phyloP scores from a whole-genome alignment of 2,797 vertebrate species.

The Aphelocoma californica region DNA sequence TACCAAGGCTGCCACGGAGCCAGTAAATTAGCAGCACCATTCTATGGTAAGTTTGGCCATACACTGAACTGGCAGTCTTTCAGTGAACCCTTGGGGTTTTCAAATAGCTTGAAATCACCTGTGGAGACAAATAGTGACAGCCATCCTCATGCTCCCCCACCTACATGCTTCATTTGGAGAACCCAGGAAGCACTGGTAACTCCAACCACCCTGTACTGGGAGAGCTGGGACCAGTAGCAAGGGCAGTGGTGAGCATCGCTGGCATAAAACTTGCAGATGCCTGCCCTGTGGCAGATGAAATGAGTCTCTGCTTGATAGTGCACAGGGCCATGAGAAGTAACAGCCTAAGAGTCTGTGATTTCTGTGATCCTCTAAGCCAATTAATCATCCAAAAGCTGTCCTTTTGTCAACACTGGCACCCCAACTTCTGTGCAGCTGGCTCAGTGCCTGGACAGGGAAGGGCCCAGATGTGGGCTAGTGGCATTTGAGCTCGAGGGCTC shows the following conservation, averaged over 20 bases:
- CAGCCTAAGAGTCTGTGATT: background rate
- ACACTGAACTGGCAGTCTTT: background rate
- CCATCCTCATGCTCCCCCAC: background rate
- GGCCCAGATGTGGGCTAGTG: constrained; percentile 39
- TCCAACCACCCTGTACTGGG: background rate
- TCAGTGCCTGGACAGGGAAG: background rate
- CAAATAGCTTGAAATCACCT: background rate
- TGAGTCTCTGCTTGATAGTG: background rate
- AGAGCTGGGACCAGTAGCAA: background rate
- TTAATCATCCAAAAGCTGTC: background rate
- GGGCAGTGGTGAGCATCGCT: background rate
- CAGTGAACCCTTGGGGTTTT: background rate
- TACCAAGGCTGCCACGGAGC: background rate
- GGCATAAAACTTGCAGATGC: background rate
- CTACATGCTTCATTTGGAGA: background rate
- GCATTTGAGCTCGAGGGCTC: background rate
- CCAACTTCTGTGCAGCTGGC: background rate
- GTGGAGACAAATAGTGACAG: background rate
- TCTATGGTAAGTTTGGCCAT: background rate
- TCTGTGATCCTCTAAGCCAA: background rate
- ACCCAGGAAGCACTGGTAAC: background rate
- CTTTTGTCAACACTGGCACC: background rate
- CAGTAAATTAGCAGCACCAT: background rate
- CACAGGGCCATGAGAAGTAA: background rate
- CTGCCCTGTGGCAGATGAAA: background rate